Base-by-base conservation (phyloP, 2,888 invertebrate genomes). In the Lithophane semibrunnea region DNA sequence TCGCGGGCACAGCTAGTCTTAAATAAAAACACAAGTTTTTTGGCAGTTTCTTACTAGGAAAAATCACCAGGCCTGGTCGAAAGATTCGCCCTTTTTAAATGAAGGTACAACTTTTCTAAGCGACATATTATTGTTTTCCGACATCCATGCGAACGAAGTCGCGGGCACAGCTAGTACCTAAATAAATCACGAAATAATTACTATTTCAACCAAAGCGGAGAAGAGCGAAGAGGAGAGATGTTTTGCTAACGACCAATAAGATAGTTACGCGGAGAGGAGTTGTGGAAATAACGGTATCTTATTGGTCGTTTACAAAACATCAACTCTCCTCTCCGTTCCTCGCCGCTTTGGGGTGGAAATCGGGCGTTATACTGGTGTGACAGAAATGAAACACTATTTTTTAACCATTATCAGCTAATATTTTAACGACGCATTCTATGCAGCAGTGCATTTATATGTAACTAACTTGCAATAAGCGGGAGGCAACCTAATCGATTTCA, bases 401-500 rank as follows among this genome's bases (percentile, higher is more conserved):
- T 2, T 12, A 16, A 18, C 56, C 8, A 24, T 56, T 13, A 49
- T 64, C 42, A 65, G 13, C 3, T 72, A 65, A 47, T 47, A 58
- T 37, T 78, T 65, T 60, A 65, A 60, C 21, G 21, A 58, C 10
- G 7, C 24, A 73, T 52, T 73, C 16, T 47, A 47, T 52, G 18
- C 64, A 58, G 16, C n/a, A n/a, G 52, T 21, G 7, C 47, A 49
- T 64, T n/a, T n/a, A n/a, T n/a, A n/a, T n/a, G n/a, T n/a, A 24
- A n/a, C 9, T 63, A 56, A 63, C 9, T 10, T 54, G 42, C 13
- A 69, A 21, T 52, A 56, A 49, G 29, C 63, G 54, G 42, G 29
- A 49, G 21, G 69, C 18, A n/a, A n/a, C 16, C 16, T 63, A 74
- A 75, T 37, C 8, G 37, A 44, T 75, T 60, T 37, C n/a, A 58